Evolutionary conservation across 2,888 invertebrate genomes (phyloP).

Genomic region (Malacosoma neustria): DNA sequence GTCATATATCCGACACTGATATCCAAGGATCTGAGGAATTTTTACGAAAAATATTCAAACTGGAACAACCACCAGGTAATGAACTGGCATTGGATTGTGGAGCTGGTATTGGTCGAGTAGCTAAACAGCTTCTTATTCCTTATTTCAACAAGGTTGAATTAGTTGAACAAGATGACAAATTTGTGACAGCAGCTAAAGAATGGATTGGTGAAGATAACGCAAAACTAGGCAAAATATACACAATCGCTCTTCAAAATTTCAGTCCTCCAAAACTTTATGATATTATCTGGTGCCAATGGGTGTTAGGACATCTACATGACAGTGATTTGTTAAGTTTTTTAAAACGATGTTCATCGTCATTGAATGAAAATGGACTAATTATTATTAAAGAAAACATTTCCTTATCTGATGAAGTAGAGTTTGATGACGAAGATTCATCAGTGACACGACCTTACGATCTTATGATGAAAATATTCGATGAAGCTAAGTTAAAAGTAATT

Average conservation of each 20-base stretch:
- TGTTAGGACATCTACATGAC: conserved; percentile 90
- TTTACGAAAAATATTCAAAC: conserved; percentile 67
- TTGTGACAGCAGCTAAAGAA: conserved; percentile 82
- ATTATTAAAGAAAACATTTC: conserved; percentile 83
- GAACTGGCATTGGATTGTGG: conserved; percentile 93
- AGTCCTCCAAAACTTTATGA: conserved; percentile 87
- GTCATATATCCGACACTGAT: conserved; percentile 88
- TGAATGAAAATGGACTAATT: conserved; percentile 39
- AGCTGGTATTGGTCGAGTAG: conserved; percentile 96
- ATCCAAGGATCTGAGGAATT: conserved; percentile 90
- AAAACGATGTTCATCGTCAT: conserved; percentile 70
- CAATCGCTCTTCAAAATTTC: conserved; percentile 89
- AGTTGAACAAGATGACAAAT: conserved; percentile 91
- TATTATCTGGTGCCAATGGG: conserved; percentile 98
- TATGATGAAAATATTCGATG: conserved; percentile 78
- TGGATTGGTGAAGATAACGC: conserved; percentile 43
- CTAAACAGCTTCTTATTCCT: conserved; percentile 86
- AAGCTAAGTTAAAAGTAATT: conserved; percentile 81
- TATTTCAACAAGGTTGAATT: conserved; percentile 90
- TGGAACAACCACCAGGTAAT: conserved; percentile 69
- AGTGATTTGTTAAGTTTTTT: conserved; percentile 86
- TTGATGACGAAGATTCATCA: conserved; percentile 91
- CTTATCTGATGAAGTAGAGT: conserved; percentile 75
- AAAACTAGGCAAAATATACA: conserved; percentile 80
- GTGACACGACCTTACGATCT: conserved; percentile 84